Base-by-base conservation (phyloP, 1,140 invertebrate genomes). In the Cephus cinctus region DNA sequence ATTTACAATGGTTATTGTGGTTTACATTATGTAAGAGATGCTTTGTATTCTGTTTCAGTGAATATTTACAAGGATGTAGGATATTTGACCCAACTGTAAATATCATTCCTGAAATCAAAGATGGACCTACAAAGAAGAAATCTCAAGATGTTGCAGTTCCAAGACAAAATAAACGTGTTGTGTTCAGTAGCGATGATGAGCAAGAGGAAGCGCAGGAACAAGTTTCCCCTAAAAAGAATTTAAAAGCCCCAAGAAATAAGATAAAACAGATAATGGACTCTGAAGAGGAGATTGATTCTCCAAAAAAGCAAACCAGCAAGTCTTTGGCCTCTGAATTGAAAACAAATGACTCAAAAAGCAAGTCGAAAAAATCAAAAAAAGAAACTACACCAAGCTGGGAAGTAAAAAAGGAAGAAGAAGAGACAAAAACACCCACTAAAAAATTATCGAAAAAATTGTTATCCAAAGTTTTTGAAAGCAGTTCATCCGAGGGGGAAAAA, bases 51-150 rank as follows among this genome's bases (percentile, higher is more conserved):
- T 21, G 4, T 55, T 59, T 39, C 21, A 66, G 63, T 8, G 43
- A 69, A 27, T 69, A 68, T 39, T 52, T 57, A 12, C 36, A 32
- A 44, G 60, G 57, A 0, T 69, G 61, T 32, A 54, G 14, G 15
- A 12, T 14, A 11, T 11, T 36, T 2, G 27, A 12, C 9, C 11
- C 27, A n/a, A n/a, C n/a, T n/a, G n/a, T n/a, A 23, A 51, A 16
- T 53, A 14, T 11, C 18, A 32, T 38, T 52, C 0, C 53, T 53
- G 16, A 25, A 50, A 38, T n/a, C 39, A 27, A 18, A 57, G 34
- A 39, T 48, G 12, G 35, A 38, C 15, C 11, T 35, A 27, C 27
- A 44, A 49, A 6, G 22, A 30, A 15, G 40, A 54, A 38, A 38
- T 49, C n/a, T 30, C 25, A 48, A 44, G 20, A 44, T 2, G 34